Evolutionary conservation across 64 coral and sea anemone genomes (phyloP).

Genomic region (Cladopsammia gracilis): DNA sequence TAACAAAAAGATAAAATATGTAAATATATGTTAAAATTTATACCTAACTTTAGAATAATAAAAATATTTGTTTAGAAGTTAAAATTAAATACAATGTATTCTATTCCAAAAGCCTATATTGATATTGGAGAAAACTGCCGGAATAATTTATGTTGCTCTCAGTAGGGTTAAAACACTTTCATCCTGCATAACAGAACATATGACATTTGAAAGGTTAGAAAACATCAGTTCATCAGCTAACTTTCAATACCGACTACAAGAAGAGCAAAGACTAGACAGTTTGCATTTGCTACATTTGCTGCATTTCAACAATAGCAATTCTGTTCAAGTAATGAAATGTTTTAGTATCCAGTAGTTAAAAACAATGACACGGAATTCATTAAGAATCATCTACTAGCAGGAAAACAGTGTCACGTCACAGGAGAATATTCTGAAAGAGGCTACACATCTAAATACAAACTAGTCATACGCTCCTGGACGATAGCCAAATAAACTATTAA

Average conservation of each 20-base stretch:
- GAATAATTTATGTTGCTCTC: constrained; percentile 10
- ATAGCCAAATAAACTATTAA: too few species aligned
- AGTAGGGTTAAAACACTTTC: constrained; percentile 25
- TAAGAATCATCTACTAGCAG: too few species aligned
- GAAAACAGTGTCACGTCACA: too few species aligned
- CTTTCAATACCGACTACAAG: constrained; percentile 14
- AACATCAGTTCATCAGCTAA: constrained; percentile 23
- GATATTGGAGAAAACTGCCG: constrained; percentile 4
- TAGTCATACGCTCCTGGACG: too few species aligned
- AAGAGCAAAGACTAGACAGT: not conserved
- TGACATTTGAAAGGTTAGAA: constrained; percentile 39
- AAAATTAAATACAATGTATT: too few species aligned
- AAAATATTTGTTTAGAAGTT: too few species aligned
- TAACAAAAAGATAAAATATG: too few species aligned
- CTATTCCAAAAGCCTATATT: too few species aligned
- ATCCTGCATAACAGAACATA: constrained; percentile 20
- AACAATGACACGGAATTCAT: not conserved
- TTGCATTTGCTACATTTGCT: not conserved
- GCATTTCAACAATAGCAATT: not conserved
- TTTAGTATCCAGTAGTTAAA: not conserved
- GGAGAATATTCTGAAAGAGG: too few species aligned
- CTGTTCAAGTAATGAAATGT: not conserved
- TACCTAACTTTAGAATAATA: too few species aligned
- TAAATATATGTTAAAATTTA: too few species aligned
- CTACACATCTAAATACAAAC: too few species aligned